Evolutionary conservation across 2,797 vertebrate species (phyloP).

Genomic region (Lophius americanus): DNA sequence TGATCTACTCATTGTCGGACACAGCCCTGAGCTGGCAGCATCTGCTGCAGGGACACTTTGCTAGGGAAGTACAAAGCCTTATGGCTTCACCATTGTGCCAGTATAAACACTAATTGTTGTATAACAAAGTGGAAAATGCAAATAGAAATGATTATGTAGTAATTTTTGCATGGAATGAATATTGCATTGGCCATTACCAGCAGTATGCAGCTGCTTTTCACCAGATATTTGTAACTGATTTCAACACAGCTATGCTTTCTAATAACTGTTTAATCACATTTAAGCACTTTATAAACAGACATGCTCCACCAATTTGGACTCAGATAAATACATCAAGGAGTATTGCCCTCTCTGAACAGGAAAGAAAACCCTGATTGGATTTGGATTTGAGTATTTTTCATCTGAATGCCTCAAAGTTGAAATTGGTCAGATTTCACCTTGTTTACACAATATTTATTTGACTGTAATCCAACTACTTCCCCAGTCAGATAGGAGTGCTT

Average conservation of each 20-base stretch:
- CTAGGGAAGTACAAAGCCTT: constrained; percentile 27
- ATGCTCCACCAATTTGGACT: constrained; percentile 39
- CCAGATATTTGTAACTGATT: constrained; percentile 8
- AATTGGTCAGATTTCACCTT: constrained; percentile 40
- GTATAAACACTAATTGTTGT: constrained; percentile 42
- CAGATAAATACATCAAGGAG: constrained; percentile 44
- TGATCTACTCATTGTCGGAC: constrained; percentile 60
- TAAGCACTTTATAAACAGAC: constrained; percentile 37
- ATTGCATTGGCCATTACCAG: constrained; percentile 1
- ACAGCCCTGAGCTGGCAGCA: constrained; percentile 54
- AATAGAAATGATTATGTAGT: constrained; percentile 7
- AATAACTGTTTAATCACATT: constrained; percentile 40
- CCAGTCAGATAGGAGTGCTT: constrained; percentile 15
- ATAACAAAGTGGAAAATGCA: constrained; percentile 13
- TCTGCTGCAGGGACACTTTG: constrained; percentile 49
- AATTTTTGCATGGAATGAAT: constrained; percentile 23
- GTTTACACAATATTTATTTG: constrained; percentile 53
- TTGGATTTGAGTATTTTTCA: background rate
- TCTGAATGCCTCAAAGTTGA: constrained; percentile 22
- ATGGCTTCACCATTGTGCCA: constrained; percentile 30
- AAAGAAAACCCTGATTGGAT: background rate
- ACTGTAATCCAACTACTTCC: constrained; percentile 29
- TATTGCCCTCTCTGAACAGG: constrained; percentile 31
- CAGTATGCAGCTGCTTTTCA: background rate
- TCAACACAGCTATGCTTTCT: constrained; percentile 34